Conservation (phyloP, 2,113 vertebrate genomes). For the Archocentrus centrarchus region DNA sequence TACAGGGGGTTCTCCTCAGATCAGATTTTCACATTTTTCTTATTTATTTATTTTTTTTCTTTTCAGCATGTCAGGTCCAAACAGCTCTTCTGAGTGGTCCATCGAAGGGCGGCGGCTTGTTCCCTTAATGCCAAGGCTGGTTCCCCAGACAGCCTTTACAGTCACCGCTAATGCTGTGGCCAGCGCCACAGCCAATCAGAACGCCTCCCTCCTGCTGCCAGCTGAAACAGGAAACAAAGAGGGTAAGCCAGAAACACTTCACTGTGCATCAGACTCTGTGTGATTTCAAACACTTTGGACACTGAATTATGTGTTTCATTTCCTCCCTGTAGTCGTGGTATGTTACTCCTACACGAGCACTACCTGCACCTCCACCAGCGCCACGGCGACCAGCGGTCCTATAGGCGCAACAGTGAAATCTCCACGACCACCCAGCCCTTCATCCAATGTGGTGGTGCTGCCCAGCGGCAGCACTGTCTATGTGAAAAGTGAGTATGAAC, state of each 20-base stretch:
- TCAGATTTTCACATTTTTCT: background rate
- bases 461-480: constrained; percentile 98
- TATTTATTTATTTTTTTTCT: background rate
- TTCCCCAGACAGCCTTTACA: constrained; percentile 97
- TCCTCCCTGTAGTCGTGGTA: constrained; percentile 87
- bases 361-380: constrained; percentile 91
- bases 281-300: background rate
- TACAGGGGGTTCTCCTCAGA: background rate
- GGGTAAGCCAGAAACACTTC: constrained; percentile 76
- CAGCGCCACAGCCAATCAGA: constrained; percentile 92
- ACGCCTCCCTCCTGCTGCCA: constrained; percentile 89
- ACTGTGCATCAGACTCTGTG: background rate
- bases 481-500: constrained; percentile 91
- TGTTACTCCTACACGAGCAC: constrained; percentile 99
- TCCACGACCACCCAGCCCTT: constrained; percentile 94
- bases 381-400: constrained; percentile 86
- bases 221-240: constrained; percentile 98
- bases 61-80: constrained; percentile 96
- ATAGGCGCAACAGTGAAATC: constrained; percentile 90
- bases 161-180: constrained; percentile 94
- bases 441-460: constrained; percentile 96
- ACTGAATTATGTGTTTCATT: background rate
- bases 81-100: constrained; percentile 97
- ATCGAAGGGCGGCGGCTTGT: constrained; percentile 96
- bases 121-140: constrained; percentile 94